Conservation (phyloP, 2,888 invertebrate species). For the Hypercompe scribonia region DNA sequence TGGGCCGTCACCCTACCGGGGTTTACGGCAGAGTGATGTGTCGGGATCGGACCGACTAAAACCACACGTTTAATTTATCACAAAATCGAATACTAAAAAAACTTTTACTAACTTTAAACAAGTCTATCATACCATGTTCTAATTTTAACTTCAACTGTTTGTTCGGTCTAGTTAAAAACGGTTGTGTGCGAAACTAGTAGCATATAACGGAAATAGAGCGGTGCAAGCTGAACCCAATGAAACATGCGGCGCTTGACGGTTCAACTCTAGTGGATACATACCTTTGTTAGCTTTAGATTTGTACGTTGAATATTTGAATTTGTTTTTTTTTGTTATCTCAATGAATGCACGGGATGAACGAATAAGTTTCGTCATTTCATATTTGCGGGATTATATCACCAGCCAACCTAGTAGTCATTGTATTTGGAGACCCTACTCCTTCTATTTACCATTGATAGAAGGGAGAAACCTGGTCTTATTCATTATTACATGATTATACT, state of each 20-base stretch:
- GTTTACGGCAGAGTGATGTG: no score
- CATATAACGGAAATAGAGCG: conserved; percentile 38
- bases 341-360: neutral
- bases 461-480: no score
- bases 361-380: neutral
- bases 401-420: no score
- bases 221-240: conserved; percentile 18
- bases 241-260: conserved; percentile 4
- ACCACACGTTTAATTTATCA: no score
- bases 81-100: no score
- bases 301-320: conserved; percentile 6
- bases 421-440: no score
- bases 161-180: conserved; percentile 33
- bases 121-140: conserved; percentile 30
- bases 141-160: conserved; percentile 33
- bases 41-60: no score
- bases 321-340: neutral
- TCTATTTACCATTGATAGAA: no score
- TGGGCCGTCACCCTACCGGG: no score
- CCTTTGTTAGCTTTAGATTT: conserved; percentile 14
- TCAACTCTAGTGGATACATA: conserved; percentile 11
- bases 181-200: conserved; percentile 37
- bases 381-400: neutral
- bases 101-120: neutral
- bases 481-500: no score